phyloP scores from a whole-genome alignment of 1,140 invertebrate species.

The Brachystomella parvula region DNA sequence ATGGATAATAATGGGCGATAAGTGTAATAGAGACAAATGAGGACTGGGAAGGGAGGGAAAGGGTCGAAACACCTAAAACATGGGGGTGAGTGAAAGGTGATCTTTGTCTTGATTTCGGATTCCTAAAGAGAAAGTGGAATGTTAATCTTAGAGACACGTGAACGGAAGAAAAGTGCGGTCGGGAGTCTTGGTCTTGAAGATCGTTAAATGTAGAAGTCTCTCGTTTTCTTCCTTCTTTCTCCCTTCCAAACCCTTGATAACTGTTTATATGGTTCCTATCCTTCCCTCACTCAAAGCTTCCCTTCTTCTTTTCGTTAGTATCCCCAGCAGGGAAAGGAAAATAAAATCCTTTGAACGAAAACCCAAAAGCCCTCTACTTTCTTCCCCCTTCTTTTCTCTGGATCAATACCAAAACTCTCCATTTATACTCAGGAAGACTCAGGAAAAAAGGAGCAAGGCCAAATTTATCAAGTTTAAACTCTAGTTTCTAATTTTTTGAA shows the following conservation, averaged over 20 bases:
- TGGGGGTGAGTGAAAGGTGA: conserved; percentile 8
- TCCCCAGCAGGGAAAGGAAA: neutral
- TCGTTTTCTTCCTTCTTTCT: neutral
- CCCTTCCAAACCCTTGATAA: neutral
- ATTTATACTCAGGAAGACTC: no score
- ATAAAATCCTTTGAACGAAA: neutral
- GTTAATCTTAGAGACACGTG: neutral
- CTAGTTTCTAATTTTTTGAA: neutral
- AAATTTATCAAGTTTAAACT: no score
- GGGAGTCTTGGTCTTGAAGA: neutral
- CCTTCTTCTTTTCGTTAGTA: no score
- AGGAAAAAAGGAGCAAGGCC: neutral
- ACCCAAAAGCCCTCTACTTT: no score
- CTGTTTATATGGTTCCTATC: no score
- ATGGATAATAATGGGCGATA: conserved; percentile 3
- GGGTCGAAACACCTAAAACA: neutral
- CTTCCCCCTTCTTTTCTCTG: neutral
- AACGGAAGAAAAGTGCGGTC: neutral
- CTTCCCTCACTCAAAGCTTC: no score
- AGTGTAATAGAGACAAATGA: neutral
- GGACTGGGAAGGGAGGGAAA: neutral
- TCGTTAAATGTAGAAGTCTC: neutral
- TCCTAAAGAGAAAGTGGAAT: no score
- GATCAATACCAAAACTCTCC: conserved; percentile 11
- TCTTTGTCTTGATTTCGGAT: conserved; percentile 13